phyloP scores from a whole-genome alignment of 2,888 invertebrate genomes.

The Apodemia mormo region DNA sequence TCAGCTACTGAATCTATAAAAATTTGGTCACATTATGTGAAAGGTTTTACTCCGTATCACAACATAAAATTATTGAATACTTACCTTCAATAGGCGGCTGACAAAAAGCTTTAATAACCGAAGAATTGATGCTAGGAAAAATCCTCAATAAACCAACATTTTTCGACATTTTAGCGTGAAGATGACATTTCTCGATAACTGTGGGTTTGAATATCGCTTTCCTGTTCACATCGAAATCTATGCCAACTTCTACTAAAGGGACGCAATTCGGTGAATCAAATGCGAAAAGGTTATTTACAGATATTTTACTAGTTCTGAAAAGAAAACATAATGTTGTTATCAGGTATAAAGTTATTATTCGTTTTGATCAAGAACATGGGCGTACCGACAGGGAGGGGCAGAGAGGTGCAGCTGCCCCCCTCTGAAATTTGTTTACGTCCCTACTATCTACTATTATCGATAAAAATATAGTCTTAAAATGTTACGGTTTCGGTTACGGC shows the following conservation, averaged over 20 bases:
- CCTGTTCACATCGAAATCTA: conserved; percentile 86
- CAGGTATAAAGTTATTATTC: no score
- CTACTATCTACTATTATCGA: no score
- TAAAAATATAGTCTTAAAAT: no score
- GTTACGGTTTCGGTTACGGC: no score
- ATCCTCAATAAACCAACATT: conserved; percentile 93
- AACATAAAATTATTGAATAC: neutral
- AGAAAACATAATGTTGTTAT: neutral
- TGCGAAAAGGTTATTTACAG: conserved; percentile 87
- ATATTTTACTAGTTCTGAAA: conserved; percentile 87
- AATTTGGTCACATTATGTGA: no score
- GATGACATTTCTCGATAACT: conserved; percentile 82
- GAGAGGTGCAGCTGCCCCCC: no score
- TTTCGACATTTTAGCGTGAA: conserved; percentile 88
- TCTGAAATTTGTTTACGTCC: no score
- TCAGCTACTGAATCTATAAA: no score
- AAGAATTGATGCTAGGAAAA: conserved; percentile 94
- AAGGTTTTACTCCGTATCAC: no score
- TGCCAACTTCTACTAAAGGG: conserved; percentile 91
- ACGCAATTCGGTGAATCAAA: conserved; percentile 94
- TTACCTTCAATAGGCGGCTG: conserved; percentile 86
- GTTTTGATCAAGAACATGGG: no score
- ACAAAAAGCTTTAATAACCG: conserved; percentile 87
- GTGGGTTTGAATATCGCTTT: conserved; percentile 69
- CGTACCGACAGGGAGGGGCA: no score